phyloP scores from a whole-genome alignment of 2,888 invertebrate species.

The Blastobasis lacticolella region DNA sequence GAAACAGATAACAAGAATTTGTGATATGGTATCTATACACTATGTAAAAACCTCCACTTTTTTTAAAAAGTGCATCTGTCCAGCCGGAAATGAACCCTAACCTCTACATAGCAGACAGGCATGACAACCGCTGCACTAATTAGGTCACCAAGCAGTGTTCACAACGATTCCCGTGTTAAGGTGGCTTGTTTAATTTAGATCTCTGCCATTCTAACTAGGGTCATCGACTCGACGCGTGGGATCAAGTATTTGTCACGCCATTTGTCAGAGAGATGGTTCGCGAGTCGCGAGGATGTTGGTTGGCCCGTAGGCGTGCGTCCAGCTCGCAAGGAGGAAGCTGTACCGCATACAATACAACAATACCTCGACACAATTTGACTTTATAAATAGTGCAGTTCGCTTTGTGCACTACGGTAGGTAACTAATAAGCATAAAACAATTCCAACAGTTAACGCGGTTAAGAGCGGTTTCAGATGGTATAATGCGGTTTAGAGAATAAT shows the following conservation, averaged over 20 bases:
- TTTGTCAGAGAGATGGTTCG: constrained; percentile 27
- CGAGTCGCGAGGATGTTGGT: constrained; percentile 45
- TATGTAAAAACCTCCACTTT: too few species aligned
- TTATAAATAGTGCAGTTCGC: constrained; percentile 61
- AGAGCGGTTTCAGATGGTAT: too few species aligned
- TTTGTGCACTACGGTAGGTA: background rate
- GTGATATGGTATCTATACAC: too few species aligned
- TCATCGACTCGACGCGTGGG: constrained; percentile 25
- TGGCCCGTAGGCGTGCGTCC: constrained; percentile 39
- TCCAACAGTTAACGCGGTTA: too few species aligned
- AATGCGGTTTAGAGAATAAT: too few species aligned
- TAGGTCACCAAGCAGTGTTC: background rate
- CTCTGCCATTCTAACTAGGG: constrained; percentile 7
- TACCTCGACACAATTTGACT: constrained; percentile 56
- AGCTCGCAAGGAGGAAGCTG: constrained; percentile 53
- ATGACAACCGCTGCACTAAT: too few species aligned
- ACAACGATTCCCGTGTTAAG: constrained; percentile 2
- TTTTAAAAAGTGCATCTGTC: too few species aligned
- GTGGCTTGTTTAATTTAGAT: background rate
- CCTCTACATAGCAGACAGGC: too few species aligned
- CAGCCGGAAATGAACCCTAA: too few species aligned
- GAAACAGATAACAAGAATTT: too few species aligned
- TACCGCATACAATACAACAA: constrained; percentile 62
- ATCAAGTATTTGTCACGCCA: constrained; percentile 13
- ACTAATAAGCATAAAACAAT: too few species aligned